Conservation (phyloP, 2,888 invertebrate species). For the Rotaria sp. region DNA sequence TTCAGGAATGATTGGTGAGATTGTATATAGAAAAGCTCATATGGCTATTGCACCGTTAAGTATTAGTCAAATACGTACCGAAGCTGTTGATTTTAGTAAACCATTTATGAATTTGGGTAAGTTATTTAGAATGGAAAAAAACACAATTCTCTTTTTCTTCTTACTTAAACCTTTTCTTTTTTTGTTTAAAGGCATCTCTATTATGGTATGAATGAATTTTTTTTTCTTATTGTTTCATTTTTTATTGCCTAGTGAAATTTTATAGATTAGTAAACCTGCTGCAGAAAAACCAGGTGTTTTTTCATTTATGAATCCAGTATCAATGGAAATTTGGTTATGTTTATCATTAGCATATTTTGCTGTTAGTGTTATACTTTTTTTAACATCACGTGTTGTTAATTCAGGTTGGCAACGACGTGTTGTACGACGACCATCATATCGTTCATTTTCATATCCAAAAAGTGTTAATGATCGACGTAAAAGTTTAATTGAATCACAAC, state of each 20-base stretch:
- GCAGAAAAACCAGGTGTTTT: constrained; percentile 67
- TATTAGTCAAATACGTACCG: constrained; percentile 80
- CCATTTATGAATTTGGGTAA: constrained; percentile 93
- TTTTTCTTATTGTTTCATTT: neutral
- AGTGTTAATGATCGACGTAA: constrained; percentile 17
- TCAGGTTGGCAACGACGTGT: constrained; percentile 74
- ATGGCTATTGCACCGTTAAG: constrained; percentile 88
- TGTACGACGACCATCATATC: neutral
- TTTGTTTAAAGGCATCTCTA: neutral
- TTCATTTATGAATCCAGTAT: constrained; percentile 90
- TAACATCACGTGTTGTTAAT: constrained; percentile 90
- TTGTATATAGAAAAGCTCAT: constrained; percentile 62
- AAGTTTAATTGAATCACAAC: neutral
- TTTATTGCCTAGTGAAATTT: too few species aligned
- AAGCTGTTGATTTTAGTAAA: constrained; percentile 91
- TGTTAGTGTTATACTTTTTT: constrained; percentile 89
- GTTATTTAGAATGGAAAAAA: constrained; percentile 60
- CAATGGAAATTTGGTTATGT: constrained; percentile 91
- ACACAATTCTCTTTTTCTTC: constrained; percentile 2
- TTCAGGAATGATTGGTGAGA: constrained; percentile 15
- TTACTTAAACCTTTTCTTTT: too few species aligned
- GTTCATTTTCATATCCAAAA: constrained; percentile 1
- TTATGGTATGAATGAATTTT: neutral
- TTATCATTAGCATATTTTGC: constrained; percentile 79
- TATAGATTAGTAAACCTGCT: constrained; percentile 40